Evolutionary conservation across 2,113 vertebrate species (phyloP).

Genomic region (Chrysemys picta): DNA sequence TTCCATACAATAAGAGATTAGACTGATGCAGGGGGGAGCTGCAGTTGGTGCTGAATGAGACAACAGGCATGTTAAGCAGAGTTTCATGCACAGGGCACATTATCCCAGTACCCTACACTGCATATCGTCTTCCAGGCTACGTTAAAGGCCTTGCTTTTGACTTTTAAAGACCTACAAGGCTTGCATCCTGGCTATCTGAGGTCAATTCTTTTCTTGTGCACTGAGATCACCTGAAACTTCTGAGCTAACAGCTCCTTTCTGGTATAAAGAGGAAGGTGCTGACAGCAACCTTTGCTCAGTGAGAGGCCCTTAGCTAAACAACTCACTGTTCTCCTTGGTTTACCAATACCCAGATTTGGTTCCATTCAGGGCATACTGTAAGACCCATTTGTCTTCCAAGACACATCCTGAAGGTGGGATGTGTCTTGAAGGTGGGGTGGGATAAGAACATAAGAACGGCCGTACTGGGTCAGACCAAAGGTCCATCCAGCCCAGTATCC

Average conservation of each 20-base stretch:
- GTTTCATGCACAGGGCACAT: not conserved
- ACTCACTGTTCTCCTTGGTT: constrained; percentile 24
- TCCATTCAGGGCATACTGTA: not conserved
- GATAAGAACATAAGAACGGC: not conserved
- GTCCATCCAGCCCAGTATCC: too few relatives aligned
- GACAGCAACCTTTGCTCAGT: constrained; percentile 46
- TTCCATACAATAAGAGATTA: rapidly evolving
- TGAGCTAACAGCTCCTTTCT: not conserved
- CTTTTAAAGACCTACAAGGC: not conserved
- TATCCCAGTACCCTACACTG: rapidly evolving
- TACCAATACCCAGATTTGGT: constrained; percentile 16
- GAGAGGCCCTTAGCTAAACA: constrained; percentile 30
- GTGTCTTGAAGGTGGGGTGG: constrained; percentile 39
- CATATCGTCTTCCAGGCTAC: not conserved
- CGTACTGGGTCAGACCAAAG: too few relatives aligned
- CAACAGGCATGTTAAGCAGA: not conserved
- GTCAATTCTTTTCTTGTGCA: not conserved
- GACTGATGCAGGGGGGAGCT: not conserved
- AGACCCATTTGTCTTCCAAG: not conserved
- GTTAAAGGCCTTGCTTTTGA: not conserved
- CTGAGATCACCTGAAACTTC: not conserved
- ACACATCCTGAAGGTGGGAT: constrained; percentile 29
- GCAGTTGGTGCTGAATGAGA: not conserved
- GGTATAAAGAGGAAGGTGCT: not conserved
- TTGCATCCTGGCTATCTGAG: not conserved